Evolutionary conservation across 1,140 invertebrate species (phyloP), one percentile per base, ranked within the genome.

Genomic region (Zaprionus gabonicus): DNA sequence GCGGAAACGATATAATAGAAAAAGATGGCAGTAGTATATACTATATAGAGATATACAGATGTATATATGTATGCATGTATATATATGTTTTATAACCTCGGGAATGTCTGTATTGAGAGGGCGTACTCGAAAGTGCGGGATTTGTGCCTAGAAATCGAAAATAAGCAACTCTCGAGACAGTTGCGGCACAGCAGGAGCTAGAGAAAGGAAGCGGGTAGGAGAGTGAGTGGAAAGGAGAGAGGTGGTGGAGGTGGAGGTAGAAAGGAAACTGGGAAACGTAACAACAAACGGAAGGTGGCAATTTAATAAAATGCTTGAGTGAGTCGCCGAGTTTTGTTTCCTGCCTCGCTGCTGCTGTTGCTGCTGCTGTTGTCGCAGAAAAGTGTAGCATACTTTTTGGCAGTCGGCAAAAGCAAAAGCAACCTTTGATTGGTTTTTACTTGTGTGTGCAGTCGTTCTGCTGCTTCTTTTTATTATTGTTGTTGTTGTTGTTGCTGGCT

Each of bases 241-340:
- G 20, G 20, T 20, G 20, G 20, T 1, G 23, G 23, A 2, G 23
- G 23, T 23, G 23, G 23, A 23, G 23, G 23, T 23, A 23, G 23
- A n/a, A 17, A 4, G 27, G 13, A n/a, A 64, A 46, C 27, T 20
- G 34, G 34, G 12, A 56, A 67, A 62, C 46, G 82, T 74, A 90
- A 91, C 85, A 92, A 87, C 86, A 92, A 91, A 84, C 86, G 91
- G 91, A 92, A 92, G 86, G 91, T 92, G 91, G 91, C 91, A 92
- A 92, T 92, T 92, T 92, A 92, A 92, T 92, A 92, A 92, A 91
- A 92, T 91, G 91, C 91, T 92, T 91, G 91, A 92, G 86, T 92
- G 79, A 84, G 81, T 87, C 87, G 79, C 72, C 82, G 86, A 91
- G 86, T 90, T 90, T 90, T 86, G 85, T 90, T 90, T 90, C 85